phyloP scores from a whole-genome alignment of 2,113 vertebrate species.

The Chlorocebus sabaeus region DNA sequence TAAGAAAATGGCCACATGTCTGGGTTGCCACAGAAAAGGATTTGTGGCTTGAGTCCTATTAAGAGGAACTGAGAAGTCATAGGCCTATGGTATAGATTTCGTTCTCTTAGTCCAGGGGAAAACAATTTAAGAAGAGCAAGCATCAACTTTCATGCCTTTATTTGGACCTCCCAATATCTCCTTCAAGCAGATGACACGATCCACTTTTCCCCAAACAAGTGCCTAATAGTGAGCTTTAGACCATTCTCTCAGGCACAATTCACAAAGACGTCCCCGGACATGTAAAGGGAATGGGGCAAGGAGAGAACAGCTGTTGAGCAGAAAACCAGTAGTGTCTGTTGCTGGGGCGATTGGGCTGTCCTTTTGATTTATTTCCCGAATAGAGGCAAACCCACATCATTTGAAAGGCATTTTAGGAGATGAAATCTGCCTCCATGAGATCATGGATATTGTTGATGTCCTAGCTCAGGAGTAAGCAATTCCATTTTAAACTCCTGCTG shows the following conservation, averaged over 20 bases:
- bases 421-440: slow-evolving; percentile 7
- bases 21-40: not conserved
- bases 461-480: not conserved
- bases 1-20: not conserved
- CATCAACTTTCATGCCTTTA: not conserved
- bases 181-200: not conserved
- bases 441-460: not conserved
- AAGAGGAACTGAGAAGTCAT: not conserved
- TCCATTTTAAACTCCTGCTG: slow-evolving; percentile 10
- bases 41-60: not conserved
- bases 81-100: not conserved
- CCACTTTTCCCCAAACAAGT: not conserved
- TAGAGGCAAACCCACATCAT: slow-evolving; percentile 18
- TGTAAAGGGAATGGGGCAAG: not conserved
- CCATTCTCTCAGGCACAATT: not conserved
- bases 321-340: not conserved
- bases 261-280: not conserved
- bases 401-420: slow-evolving; percentile 5
- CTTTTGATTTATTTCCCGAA: not conserved
- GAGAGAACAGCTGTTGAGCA: not conserved
- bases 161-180: not conserved
- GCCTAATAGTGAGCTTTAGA: not conserved
- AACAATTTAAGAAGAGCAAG: not conserved
- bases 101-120: not conserved
- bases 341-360: not conserved